phyloP scores from a whole-genome alignment of 2,888 invertebrate species.

The Limnephilus rhombicus region DNA sequence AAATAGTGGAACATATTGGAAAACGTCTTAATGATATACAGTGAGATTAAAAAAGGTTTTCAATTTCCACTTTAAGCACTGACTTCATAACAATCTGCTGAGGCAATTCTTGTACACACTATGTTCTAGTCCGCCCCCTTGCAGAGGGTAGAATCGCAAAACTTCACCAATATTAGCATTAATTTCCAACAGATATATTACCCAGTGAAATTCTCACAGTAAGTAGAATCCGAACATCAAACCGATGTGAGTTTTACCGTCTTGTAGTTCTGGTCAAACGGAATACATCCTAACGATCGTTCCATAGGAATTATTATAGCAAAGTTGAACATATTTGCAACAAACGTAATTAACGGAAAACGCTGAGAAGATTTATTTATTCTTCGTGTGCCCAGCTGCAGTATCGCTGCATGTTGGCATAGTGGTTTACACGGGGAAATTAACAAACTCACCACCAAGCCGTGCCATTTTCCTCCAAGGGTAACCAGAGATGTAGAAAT shows the following conservation, averaged over 20 bases:
- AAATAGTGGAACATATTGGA: too few relatives aligned
- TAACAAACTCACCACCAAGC: not conserved
- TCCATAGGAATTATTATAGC: constrained; percentile 60
- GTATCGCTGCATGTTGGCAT: not conserved
- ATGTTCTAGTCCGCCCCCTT: not conserved
- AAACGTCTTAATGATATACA: too few relatives aligned
- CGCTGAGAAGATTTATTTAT: constrained; percentile 37
- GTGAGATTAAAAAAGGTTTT: too few relatives aligned
- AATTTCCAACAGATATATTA: not conserved
- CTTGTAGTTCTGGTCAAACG: not conserved
- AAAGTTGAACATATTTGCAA: constrained; percentile 53
- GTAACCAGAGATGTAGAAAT: not conserved
- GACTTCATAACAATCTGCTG: constrained; percentile 15
- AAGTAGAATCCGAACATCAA: not conserved
- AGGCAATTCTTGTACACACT: constrained; percentile 21
- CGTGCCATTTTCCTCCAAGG: not conserved
- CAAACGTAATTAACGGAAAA: constrained; percentile 60
- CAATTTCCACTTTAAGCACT: not conserved
- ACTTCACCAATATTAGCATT: not conserved
- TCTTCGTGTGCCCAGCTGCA: constrained; percentile 14
- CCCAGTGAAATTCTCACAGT: not conserved
- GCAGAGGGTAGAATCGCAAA: constrained; percentile 4
- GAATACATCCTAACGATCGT: constrained; percentile 55
- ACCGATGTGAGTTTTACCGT: not conserved
- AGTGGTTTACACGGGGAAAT: not conserved